A percentile compares a stretch with the other conserved stretches of the same genome.
phyloP scores from a whole-genome alignment of 2,888 invertebrate species.

The Teleogryllus oceanicus region DNA sequence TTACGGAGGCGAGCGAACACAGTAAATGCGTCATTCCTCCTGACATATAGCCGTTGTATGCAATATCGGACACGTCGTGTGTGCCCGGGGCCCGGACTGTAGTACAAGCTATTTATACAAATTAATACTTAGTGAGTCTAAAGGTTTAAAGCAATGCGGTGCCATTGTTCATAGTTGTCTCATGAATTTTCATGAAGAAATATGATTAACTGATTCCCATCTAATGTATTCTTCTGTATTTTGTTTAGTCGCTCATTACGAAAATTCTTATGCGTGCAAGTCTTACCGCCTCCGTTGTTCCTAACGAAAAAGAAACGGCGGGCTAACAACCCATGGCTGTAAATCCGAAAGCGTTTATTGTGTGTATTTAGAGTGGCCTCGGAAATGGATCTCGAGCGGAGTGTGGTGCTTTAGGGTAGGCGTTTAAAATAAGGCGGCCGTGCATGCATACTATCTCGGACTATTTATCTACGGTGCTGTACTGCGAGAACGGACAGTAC shows the following conservation, averaged over 20 bases:
- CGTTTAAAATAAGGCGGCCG: not conserved
- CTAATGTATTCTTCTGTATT: not conserved
- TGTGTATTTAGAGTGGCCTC: not conserved
- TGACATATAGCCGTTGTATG: no score
- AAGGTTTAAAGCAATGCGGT: not conserved
- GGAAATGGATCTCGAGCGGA: not conserved
- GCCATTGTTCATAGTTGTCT: constrained; percentile 3
- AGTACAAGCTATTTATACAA: not conserved
- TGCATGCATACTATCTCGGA: not conserved
- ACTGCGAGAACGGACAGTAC: not conserved
- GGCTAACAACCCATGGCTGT: not conserved
- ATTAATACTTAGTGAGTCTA: not conserved
- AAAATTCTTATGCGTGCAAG: not conserved
- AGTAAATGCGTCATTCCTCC: no score
- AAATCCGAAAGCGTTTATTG: not conserved
- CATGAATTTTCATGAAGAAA: not conserved
- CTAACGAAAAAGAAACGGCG: no score
- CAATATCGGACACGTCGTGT: no score
- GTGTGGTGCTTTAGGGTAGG: not conserved
- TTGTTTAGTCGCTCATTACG: not conserved
- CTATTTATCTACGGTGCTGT: not conserved
- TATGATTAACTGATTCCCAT: not conserved
- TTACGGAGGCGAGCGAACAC: no score
- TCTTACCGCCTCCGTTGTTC: no score
- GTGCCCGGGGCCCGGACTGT: not conserved